Evolutionary conservation across 2,797 vertebrate genomes (phyloP).

Genomic region (Cyclopterus lumpus): DNA sequence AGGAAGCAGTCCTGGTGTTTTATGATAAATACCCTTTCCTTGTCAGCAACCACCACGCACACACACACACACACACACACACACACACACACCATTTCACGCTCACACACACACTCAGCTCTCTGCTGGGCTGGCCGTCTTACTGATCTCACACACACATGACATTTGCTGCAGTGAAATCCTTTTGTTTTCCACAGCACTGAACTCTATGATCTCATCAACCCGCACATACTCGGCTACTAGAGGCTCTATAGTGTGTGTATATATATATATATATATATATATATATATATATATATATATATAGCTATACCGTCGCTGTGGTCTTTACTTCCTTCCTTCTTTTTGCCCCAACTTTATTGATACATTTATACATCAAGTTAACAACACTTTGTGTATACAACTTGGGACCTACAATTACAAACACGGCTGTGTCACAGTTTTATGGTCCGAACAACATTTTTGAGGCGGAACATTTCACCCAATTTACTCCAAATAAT

Average conservation of each 20-base stretch:
- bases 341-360: not conserved
- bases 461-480: not conserved
- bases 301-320: not conserved
- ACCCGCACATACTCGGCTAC: not conserved
- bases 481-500: not conserved
- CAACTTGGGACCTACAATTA: not conserved
- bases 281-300: too few species aligned
- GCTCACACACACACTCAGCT: slow-evolving; percentile 14
- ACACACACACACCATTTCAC: slow-evolving; percentile 4
- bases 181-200: slow-evolving; percentile 54
- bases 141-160: slow-evolving; percentile 43
- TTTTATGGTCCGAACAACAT: not conserved
- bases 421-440: not conserved
- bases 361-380: not conserved
- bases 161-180: slow-evolving; percentile 63
- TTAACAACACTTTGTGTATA: not conserved
- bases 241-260: slow-evolving; percentile 2
- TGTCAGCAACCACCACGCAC: slow-evolving; percentile 14
- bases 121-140: slow-evolving; percentile 40
- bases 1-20: slow-evolving; percentile 57
- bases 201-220: slow-evolving; percentile 16
- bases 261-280: too few species aligned
- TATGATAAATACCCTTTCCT: slow-evolving; percentile 68
- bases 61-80: slow-evolving; percentile 6
- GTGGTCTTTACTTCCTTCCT: not conserved